Percentiles rank a stretch among this genome's conserved stretches.
phyloP scores from a whole-genome alignment of 2,113 vertebrate genomes.

The Pelobates fuscus region DNA sequence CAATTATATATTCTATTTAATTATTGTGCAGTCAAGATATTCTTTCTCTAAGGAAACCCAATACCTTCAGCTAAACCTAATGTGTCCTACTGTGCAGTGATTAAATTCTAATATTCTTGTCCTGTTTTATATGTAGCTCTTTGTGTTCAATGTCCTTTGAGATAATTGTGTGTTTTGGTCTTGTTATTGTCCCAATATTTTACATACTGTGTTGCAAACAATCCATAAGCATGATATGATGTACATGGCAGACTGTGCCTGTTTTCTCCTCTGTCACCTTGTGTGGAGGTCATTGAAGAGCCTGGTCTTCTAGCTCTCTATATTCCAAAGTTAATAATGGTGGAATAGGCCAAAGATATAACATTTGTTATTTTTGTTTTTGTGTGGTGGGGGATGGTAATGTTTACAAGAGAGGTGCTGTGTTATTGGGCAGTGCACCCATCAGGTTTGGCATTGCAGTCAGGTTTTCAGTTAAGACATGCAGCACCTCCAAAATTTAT shows the following conservation, averaged over 20 bases:
- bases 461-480: neutral
- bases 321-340: neutral
- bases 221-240: neutral
- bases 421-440: slow-evolving; percentile 19
- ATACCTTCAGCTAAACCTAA: too few relatives aligned
- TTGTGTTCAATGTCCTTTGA: too few relatives aligned
- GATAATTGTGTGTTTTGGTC: neutral
- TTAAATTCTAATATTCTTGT: too few relatives aligned
- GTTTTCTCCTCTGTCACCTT: slow-evolving; percentile 28
- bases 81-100: too few relatives aligned
- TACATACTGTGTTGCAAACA: neutral
- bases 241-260: slow-evolving; percentile 12
- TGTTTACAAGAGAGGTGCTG: neutral
- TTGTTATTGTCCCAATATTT: neutral
- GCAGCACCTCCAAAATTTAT: neutral
- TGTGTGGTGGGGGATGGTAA: neutral
- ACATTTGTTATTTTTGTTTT: too few relatives aligned
- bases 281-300: slow-evolving; percentile 43
- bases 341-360: neutral
- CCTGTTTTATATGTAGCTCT: too few relatives aligned
- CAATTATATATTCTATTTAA: too few relatives aligned
- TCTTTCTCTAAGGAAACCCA: too few relatives aligned
- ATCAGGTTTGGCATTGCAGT: slow-evolving; percentile 21
- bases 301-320: neutral
- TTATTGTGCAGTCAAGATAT: too few relatives aligned